Percentiles rank a stretch among this genome's conserved stretches.
Evolutionary conservation across 2,113 vertebrate species (phyloP).

Genomic region (Cairina moschata): DNA sequence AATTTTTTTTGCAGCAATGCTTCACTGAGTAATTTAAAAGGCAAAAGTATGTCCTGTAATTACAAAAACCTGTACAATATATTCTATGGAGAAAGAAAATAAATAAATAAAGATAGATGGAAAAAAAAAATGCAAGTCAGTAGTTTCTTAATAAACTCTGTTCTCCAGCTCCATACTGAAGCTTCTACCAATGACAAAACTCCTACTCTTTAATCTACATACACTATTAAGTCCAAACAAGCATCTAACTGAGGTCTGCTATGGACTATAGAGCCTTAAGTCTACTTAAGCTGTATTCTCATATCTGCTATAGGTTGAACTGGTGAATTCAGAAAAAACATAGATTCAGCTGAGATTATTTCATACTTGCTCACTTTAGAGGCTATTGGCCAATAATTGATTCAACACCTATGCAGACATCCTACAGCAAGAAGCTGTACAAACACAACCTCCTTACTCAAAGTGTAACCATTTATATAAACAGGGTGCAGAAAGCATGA

Average conservation of each 20-base stretch:
- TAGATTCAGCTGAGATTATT: not conserved
- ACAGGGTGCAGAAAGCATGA: not conserved
- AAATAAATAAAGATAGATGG: not conserved
- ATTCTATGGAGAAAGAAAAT: not conserved
- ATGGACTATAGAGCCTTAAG: not conserved
- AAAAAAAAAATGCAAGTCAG: not conserved
- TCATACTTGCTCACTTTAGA: not conserved
- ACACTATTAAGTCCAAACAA: not conserved
- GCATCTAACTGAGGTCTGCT: not conserved
- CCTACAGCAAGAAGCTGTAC: not conserved
- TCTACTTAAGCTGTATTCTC: not conserved
- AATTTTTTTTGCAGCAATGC: not conserved
- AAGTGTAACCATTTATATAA: not conserved
- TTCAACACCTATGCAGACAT: not conserved
- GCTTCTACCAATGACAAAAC: not conserved
- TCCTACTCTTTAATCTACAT: not conserved
- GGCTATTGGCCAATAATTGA: not conserved
- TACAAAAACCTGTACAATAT: not conserved
- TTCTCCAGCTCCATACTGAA: not conserved
- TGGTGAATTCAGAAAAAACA: not conserved
- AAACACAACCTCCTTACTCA: not conserved
- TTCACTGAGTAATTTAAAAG: not conserved
- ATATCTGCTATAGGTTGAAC: not conserved
- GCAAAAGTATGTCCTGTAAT: rapidly evolving
- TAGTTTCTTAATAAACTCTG: not conserved